Conservation (phyloP, 1,140 invertebrate species). For the Drosophila grimshawi region DNA sequence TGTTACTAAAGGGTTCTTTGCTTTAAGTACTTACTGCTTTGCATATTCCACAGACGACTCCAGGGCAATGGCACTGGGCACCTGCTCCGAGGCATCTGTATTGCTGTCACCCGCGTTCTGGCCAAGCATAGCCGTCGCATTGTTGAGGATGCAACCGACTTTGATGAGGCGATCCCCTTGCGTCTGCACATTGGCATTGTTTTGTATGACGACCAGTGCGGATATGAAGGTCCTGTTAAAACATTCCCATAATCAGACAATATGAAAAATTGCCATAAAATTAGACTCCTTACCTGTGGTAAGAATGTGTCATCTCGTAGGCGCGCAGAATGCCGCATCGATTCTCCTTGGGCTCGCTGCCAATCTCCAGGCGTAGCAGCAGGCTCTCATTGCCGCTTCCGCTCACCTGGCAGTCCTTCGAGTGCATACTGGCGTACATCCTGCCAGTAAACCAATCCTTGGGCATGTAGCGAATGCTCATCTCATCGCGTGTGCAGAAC, state of each 20-base stretch:
- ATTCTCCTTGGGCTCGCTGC: constrained; percentile 77
- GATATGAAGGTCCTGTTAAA: constrained; percentile 86
- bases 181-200: constrained; percentile 88
- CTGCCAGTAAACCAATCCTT: constrained; percentile 86
- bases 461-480: constrained; percentile 86
- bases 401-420: constrained; percentile 86
- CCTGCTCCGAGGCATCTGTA: constrained; percentile 48
- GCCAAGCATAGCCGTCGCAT: constrained; percentile 51
- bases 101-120: constrained; percentile 41
- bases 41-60: constrained; percentile 77
- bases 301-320: constrained; percentile 76
- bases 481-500: constrained; percentile 85
- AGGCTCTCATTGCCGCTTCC: constrained; percentile 74
- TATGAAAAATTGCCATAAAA: no score
- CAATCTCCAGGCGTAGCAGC: constrained; percentile 67
- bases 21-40: constrained; percentile 54
- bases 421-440: constrained; percentile 87
- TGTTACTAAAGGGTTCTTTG: neutral
- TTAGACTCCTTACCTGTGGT: constrained; percentile 52
- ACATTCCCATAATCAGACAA: no score
- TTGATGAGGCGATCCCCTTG: constrained; percentile 88
- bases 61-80: constrained; percentile 73
- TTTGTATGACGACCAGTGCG: constrained; percentile 88
- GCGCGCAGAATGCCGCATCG: constrained; percentile 77
- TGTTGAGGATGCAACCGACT: constrained; percentile 87